phyloP scores from a whole-genome alignment of 2,888 invertebrate species.

The Melieria crassipennis region DNA sequence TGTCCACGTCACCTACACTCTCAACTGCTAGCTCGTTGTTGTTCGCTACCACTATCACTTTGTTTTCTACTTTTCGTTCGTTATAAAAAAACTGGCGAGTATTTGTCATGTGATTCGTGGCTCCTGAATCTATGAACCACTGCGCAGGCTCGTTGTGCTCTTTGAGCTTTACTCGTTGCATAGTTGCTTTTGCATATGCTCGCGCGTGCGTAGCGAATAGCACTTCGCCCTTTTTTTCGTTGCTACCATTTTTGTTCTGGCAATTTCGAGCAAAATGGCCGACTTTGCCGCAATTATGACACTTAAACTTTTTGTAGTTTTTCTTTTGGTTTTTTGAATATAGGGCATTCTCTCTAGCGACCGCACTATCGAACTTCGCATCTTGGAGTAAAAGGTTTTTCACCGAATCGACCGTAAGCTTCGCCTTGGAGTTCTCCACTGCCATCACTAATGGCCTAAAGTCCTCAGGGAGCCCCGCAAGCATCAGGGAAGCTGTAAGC shows the following conservation, averaged over 20 bases:
- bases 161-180: slow-evolving; percentile 20
- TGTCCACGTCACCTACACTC: too few relatives aligned
- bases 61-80: too few relatives aligned
- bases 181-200: too few relatives aligned
- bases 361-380: slow-evolving; percentile 36
- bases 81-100: too few relatives aligned
- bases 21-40: too few relatives aligned
- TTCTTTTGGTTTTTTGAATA: slow-evolving; percentile 26
- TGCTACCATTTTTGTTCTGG: slow-evolving; percentile 30
- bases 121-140: too few relatives aligned
- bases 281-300: slow-evolving; percentile 35
- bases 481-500: slow-evolving; percentile 34
- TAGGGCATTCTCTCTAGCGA: slow-evolving; percentile 28
- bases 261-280: slow-evolving; percentile 37
- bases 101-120: too few relatives aligned
- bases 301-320: slow-evolving; percentile 22
- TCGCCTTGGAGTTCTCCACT: slow-evolving; percentile 37
- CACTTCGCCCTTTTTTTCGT: not conserved
- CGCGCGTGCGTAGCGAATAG: too few relatives aligned
- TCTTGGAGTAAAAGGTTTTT: slow-evolving; percentile 39
- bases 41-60: too few relatives aligned
- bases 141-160: too few relatives aligned
- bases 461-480: slow-evolving; percentile 36
- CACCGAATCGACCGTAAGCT: slow-evolving; percentile 33
- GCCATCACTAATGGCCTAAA: slow-evolving; percentile 34